These are phyloP conservation scores for Pseudomyrmex cubaensis DNA, from an alignment of 1,140 invertebrate genomes.

Conservation along the genomic window DNA sequence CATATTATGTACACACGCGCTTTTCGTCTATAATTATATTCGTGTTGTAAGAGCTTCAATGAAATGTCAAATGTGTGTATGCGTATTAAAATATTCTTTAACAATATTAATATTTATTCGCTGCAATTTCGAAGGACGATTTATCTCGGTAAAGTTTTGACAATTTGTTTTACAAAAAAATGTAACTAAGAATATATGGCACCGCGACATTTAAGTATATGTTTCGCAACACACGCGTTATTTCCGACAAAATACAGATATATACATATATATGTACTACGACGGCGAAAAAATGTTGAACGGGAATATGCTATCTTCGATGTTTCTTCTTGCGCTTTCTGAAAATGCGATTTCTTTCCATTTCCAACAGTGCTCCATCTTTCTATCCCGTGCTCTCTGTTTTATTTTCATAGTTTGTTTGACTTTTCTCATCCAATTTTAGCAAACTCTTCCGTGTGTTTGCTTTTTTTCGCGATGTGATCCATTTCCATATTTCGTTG, in stretches of 20 bases:
- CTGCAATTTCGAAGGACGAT: no score
- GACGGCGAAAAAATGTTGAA: not conserved
- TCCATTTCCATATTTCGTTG: slow-evolving; percentile 34
- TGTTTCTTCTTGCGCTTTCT: not conserved
- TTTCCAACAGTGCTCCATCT: not conserved
- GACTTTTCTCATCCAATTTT: slow-evolving; percentile 36
- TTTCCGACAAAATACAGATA: not conserved
- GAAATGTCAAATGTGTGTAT: not conserved
- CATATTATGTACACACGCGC: not conserved
- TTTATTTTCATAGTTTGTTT: slow-evolving; percentile 23
- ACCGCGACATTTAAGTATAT: no score
- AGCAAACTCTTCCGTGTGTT: slow-evolving; percentile 6
- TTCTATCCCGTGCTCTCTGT: not conserved
- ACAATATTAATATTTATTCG: not conserved
- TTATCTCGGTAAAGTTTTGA: no score
- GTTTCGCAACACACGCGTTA: no score
- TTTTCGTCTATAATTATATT: no score
- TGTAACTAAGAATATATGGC: no score
- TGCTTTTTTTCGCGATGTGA: slow-evolving; percentile 12
- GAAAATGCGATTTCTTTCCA: not conserved
- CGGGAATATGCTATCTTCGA: not conserved
- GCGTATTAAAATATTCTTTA: not conserved
- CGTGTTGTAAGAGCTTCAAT: no score
- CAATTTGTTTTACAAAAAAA: no score
- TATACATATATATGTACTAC: not conserved